These are phyloP conservation scores for Bombus soroeensis DNA, from an alignment of 1,140 invertebrate species.

Conservation along the genomic window DNA sequence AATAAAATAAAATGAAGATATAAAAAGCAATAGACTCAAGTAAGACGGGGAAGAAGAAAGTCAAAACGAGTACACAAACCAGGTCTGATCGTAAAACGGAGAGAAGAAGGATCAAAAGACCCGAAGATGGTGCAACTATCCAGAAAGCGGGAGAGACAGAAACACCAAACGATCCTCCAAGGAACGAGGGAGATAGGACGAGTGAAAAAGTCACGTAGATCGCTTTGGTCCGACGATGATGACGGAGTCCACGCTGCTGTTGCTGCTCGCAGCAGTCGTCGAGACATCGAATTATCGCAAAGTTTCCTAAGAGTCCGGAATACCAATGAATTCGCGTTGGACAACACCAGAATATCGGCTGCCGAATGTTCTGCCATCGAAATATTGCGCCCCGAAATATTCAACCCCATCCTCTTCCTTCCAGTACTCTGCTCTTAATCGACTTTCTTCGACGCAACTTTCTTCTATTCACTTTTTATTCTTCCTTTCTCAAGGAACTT, in stretches of 20 bases:
- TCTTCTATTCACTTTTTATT: neutral
- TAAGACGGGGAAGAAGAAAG: neutral
- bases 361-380: constrained; percentile 26
- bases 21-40: neutral
- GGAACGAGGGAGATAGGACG: neutral
- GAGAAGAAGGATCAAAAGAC: too few species aligned
- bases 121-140: neutral
- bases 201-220: constrained; percentile 62
- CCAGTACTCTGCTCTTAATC: constrained; percentile 30
- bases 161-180: too few species aligned
- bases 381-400: constrained; percentile 20
- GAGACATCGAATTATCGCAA: constrained; percentile 70
- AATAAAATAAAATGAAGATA: neutral
- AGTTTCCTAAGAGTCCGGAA: constrained; percentile 61
- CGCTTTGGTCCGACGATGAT: constrained; percentile 59
- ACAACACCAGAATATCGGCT: constrained; percentile 22
- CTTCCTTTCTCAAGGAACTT: neutral
- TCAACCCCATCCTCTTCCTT: neutral
- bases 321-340: constrained; percentile 57
- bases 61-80: neutral
- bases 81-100: neutral
- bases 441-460: neutral
- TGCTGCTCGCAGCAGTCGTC: constrained; percentile 59
- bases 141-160: neutral
- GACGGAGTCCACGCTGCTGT: constrained; percentile 44